Percentiles rank a stretch among this genome's conserved stretches.
Conservation (phyloP, 2,113 vertebrate species). For the Numida meleagris region DNA sequence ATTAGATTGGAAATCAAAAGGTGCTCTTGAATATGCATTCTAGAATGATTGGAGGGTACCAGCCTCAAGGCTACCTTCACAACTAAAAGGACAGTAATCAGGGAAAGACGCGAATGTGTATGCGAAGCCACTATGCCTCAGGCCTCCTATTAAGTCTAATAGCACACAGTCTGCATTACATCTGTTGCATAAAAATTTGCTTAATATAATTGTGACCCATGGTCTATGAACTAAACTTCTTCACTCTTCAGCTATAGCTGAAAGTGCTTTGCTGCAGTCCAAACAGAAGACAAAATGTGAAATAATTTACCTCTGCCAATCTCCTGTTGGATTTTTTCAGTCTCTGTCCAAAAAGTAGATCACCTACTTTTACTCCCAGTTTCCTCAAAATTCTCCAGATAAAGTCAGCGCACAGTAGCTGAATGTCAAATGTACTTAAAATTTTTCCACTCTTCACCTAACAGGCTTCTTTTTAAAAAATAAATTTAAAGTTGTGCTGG, state of each 20-base stretch:
- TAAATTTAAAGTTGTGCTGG: not conserved
- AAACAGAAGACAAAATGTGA: not conserved
- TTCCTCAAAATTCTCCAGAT: not conserved
- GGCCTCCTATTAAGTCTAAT: not conserved
- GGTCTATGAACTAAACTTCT: not conserved
- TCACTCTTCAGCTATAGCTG: not conserved
- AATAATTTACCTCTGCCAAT: not conserved
- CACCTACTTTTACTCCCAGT: not conserved
- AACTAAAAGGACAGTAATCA: not conserved
- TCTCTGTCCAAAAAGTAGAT: not conserved
- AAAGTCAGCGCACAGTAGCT: rapidly evolving
- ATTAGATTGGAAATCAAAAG: not conserved
- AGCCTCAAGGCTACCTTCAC: not conserved
- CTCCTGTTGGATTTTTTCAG: not conserved
- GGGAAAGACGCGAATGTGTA: not conserved
- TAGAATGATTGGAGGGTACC: not conserved
- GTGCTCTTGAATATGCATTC: not conserved
- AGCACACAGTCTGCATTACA: not conserved
- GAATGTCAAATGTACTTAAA: not conserved
- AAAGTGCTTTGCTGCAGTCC: not conserved
- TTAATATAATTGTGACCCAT: not conserved
- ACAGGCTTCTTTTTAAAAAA: not conserved
- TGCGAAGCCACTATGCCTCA: not conserved
- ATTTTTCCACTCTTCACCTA: not conserved
- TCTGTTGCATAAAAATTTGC: not conserved